Conservation (phyloP, 2,888 invertebrate species). For the Empis stercorea region DNA sequence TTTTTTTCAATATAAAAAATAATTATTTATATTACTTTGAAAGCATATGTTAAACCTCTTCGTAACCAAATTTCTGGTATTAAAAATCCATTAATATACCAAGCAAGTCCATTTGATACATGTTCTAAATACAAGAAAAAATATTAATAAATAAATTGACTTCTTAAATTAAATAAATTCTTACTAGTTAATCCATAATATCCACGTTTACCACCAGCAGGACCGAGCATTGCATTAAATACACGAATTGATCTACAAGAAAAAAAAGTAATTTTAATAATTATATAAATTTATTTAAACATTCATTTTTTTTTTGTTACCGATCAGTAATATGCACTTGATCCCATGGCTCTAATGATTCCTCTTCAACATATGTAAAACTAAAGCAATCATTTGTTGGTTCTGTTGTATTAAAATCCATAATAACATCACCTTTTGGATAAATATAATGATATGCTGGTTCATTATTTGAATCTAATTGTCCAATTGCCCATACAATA, state of each 20-base stretch:
- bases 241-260: conserved; percentile 48
- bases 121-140: conserved; percentile 37
- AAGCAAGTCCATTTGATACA: conserved; percentile 60
- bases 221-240: conserved; percentile 71
- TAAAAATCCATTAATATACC: conserved; percentile 87
- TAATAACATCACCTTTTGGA: conserved; percentile 53
- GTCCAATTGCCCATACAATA: conserved; percentile 75
- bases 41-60: conserved; percentile 71
- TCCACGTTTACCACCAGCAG: conserved; percentile 67
- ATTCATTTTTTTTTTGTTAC: conserved; percentile 20
- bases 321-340: conserved; percentile 52
- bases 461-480: conserved; percentile 60
- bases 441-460: conserved; percentile 74
- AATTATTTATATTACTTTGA: conserved; percentile 41
- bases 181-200: conserved; percentile 58
- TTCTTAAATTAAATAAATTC: not conserved
- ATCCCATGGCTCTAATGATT: conserved; percentile 43
- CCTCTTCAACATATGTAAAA: conserved; percentile 43
- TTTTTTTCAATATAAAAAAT: not conserved
- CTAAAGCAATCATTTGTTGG: conserved; percentile 58
- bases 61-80: conserved; percentile 79
- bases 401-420: conserved; percentile 53
- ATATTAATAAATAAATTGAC: not conserved
- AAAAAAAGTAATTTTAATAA: no score
- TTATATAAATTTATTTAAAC: no score